Base-by-base conservation (phyloP, 2,113 vertebrate genomes). In the Xenotilapia flavipinnis region DNA sequence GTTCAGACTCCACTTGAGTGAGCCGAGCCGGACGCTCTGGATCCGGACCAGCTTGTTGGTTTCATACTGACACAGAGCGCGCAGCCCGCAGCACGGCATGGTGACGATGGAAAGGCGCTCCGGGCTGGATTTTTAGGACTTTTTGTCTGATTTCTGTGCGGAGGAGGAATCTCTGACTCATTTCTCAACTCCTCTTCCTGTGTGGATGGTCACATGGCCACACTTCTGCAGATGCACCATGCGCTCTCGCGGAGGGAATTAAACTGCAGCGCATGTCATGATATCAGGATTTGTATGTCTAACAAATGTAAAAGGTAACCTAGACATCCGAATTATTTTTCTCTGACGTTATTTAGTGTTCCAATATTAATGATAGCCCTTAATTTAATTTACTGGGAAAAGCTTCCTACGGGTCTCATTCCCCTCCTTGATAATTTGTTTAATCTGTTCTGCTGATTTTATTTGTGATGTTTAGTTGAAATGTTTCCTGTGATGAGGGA, bases 31-130 rank as follows among this genome's bases (percentile, higher is more conserved):
- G 51, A 86, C 10, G 31, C 93, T 96, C 56, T 93, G 90, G 85
- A 96, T 93, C 23, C 83, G 86, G 53, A 97, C 33, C 28, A 95
- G 90, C 90, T 96, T 97, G 4, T 13, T 88, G 10, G 97, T 96
- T 5, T 94, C 83, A 2, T 96, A 93, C 45, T 84, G 84, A 60
- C 93, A 95, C 14, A 96, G 28, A 19, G 23, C 65, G 33, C 93
- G 47, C 23, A 92, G 28, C 4, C 17, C 6, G 87, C 88, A 82
- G 87, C 88, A 86, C 15, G 40, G 3, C 49, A 91, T 94, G 40
- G 15, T 23, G 33, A 17, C 1, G 73, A 77, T 3, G 73, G 23
- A 28, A 31, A 75, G 0, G 42, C 42, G 15, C 70, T 31, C 70
- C 14, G 42, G 26, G 15, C 21, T 1, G 8, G 81, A 53, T 10